phyloP scores from a whole-genome alignment of 2,797 vertebrate species.

The Orestias chungarensis region DNA sequence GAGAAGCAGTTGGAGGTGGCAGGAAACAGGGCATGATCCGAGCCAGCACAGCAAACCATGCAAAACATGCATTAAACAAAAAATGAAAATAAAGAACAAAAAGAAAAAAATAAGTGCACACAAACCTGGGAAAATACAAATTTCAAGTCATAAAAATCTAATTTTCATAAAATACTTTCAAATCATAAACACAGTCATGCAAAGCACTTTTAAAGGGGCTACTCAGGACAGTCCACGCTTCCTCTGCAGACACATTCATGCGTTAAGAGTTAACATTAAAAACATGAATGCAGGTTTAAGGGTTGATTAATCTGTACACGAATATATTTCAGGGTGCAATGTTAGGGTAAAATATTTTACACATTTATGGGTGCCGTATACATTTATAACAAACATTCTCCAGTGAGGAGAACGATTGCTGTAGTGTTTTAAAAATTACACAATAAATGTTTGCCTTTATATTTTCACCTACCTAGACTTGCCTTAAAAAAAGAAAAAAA shows the following conservation, averaged over 20 bases:
- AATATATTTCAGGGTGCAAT: conserved; percentile 15
- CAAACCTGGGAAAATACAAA: conserved; percentile 16
- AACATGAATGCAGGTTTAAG: not conserved
- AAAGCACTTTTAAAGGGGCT: conserved; percentile 41
- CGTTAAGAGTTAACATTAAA: conserved; percentile 30
- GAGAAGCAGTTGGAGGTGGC: conserved; percentile 19
- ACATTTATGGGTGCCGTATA: conserved; percentile 8
- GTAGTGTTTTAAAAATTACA: conserved; percentile 68
- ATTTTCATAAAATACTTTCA: conserved; percentile 27
- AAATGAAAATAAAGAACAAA: conserved; percentile 22
- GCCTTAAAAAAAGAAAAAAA: too few species aligned
- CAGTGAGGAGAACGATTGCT: conserved; percentile 26
- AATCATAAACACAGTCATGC: conserved; percentile 30
- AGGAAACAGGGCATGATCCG: conserved; percentile 35
- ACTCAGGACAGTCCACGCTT: not conserved
- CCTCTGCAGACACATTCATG: conserved; percentile 25
- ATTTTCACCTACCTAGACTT: conserved; percentile 19
- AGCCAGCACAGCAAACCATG: conserved; percentile 49
- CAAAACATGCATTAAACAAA: conserved; percentile 19
- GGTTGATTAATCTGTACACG: conserved; percentile 5
- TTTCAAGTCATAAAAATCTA: conserved; percentile 36
- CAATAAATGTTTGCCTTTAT: conserved; percentile 48
- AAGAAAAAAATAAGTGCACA: conserved; percentile 32
- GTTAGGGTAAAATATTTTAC: conserved; percentile 15
- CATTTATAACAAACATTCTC: conserved; percentile 48